Evolutionary conservation across 1,140 invertebrate species (phyloP).

Genomic region (Drosophila melanogaster): Release_6_plus_ISO1_MT NT_037436.4:7008501-7009000

Average conservation of each 20-base stretch:
- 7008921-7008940: conserved; percentile 25
- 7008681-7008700: conserved; percentile 7
- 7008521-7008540: no score
- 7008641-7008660: no score
- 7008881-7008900: conserved; percentile 29
- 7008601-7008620: no score
- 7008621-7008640: no score
- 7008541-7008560: no score
- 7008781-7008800: conserved; percentile 53
- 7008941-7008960: conserved; percentile 75
- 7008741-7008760: conserved; percentile 46
- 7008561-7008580: no score
- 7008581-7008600: no score
- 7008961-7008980: conserved; percentile 64
- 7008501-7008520: no score
- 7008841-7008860: conserved; percentile 66
- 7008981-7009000: conserved; percentile 48
- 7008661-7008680: neutral
- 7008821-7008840: conserved; percentile 82
- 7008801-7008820: conserved; percentile 75
- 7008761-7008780: conserved; percentile 23
- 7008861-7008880: conserved; percentile 8
- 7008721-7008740: conserved; percentile 70
- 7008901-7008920: conserved; percentile 8
- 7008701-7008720: conserved; percentile 22